Percentiles rank a stretch among this genome's conserved stretches.
Evolutionary conservation across 2,888 invertebrate species (phyloP).

Genomic region (Latrodectus elegans): DNA sequence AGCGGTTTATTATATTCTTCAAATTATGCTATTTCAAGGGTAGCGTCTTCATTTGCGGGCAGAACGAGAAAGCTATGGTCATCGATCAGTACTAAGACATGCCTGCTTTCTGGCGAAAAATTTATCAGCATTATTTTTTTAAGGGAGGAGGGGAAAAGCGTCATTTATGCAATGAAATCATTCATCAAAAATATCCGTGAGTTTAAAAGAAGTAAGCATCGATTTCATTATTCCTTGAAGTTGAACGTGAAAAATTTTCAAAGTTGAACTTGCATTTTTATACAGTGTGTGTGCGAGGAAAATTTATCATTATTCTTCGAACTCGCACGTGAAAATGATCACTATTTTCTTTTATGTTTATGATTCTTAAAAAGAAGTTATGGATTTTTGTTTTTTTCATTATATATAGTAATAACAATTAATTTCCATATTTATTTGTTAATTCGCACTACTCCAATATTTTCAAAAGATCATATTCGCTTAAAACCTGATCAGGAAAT

Average conservation of each 20-base stretch:
- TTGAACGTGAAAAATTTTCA: not conserved
- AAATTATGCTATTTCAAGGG: conserved; percentile 41
- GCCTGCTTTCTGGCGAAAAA: conserved; percentile 36
- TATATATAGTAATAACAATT: no score
- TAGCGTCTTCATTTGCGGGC: conserved; percentile 18
- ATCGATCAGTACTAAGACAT: conserved; percentile 47
- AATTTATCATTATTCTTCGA: no score
- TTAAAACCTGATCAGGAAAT: no score
- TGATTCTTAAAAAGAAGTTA: no score
- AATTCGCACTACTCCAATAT: no score
- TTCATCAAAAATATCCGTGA: conserved; percentile 51
- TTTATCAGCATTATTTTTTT: conserved; percentile 41
- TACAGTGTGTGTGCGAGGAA: no score
- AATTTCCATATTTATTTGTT: no score
- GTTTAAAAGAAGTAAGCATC: conserved; percentile 29
- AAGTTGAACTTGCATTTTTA: no score
- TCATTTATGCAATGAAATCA: conserved; percentile 53
- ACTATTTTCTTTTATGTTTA: no score
- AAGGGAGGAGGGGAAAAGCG: conserved; percentile 15
- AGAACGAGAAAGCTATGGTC: not conserved
- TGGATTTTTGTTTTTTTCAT: no score
- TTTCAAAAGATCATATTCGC: no score
- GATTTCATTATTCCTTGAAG: conserved; percentile 48
- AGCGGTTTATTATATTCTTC: conserved; percentile 34
- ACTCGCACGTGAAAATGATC: no score